Conservation (phyloP, 2,888 invertebrate species). For the Ametastegia equiseti region DNA sequence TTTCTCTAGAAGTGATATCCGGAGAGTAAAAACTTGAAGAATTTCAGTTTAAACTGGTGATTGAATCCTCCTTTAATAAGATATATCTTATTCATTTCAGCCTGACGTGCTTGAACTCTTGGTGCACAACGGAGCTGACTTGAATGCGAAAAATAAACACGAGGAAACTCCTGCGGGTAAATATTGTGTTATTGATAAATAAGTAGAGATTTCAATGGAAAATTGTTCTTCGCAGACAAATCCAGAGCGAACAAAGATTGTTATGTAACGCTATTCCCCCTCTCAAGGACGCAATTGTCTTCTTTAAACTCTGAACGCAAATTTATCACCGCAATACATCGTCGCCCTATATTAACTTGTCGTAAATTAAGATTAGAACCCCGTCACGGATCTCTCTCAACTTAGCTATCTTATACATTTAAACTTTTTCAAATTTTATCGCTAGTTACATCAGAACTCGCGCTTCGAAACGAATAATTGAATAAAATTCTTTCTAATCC, state of each 20-base stretch:
- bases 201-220: not conserved
- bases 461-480: not conserved
- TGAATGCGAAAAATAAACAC: constrained; percentile 97
- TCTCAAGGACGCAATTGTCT: no score
- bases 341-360: constrained; percentile 1
- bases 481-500: no score
- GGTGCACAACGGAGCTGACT: constrained; percentile 97
- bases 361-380: not conserved
- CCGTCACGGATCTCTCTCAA: not conserved
- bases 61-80: constrained; percentile 36
- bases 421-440: not conserved
- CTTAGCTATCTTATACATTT: no score
- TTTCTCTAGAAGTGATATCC: no score
- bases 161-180: constrained; percentile 98
- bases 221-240: no score
- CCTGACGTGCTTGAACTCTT: constrained; percentile 96
- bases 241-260: no score
- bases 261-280: no score
- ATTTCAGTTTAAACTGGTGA: constrained; percentile 34
- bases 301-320: not conserved
- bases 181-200: not conserved
- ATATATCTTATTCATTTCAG: constrained; percentile 77
- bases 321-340: not conserved
- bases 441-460: not conserved
- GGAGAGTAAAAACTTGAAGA: no score